Evolutionary conservation across 2,888 invertebrate genomes (phyloP), one percentile per base, ranked within the genome.

Genomic region (Tenthredo amoena): DNA sequence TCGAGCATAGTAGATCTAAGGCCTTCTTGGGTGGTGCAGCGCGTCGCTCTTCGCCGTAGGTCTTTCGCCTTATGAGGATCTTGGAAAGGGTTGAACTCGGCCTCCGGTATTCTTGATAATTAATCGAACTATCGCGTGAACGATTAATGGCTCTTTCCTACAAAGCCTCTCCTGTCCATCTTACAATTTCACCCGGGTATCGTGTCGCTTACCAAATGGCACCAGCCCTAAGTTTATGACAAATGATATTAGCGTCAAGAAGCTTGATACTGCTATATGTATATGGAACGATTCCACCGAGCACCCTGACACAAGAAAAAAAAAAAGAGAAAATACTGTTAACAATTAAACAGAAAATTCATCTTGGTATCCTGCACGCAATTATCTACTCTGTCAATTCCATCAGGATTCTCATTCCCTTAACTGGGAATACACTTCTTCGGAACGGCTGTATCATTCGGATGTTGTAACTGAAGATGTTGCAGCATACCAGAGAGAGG

Each of bases 41-140:
- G 12, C 34, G 34, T 2, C 47, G 21, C 2, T 12, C 58, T 62
- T 43, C 62, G 65, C 37, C 62, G 62, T 37, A 81, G 81, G 65
- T 81, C 81, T n/a, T 40, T 15, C 9, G 5, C 62, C 21, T 47
- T 40, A 50, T 7, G 10, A 31, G 34, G 68, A 55, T 50, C 10
- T 68, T 31, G 2, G 83, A 47, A 83, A 83, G 83, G 83, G 83
- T 83, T 83, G 68, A 43, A 4, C 68, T 31, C 50, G 26, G 55
- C 55, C 47, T 40, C n/a, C 62, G 62, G n/a, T 71, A 43, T 43
- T 47, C 47, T 37, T 43, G 7, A 83, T 83, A 68, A 83, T 83
- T 83, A 83, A 83, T 83, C 83, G 83, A 31, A 83, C 65, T 34
- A 81, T 81, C 40, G 62, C 81, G 81, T 81, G 81, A 58, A 81